Conservation (phyloP, 2,113 vertebrate genomes). For the Elanus axillaris region DNA sequence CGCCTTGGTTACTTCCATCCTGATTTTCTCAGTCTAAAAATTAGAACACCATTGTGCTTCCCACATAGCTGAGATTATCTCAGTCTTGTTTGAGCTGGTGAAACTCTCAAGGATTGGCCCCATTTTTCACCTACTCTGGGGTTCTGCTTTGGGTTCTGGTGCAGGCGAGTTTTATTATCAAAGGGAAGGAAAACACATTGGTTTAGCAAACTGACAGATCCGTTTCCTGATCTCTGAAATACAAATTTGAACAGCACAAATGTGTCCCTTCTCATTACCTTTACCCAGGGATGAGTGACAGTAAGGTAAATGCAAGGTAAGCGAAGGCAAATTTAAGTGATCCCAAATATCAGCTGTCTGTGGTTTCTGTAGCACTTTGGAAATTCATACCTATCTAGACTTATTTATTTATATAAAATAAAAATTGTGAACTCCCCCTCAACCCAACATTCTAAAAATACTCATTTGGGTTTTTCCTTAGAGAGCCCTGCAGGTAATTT, state of each 20-base stretch:
- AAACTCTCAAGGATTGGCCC: not conserved
- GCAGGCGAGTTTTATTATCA: not conserved
- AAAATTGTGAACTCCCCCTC: not conserved
- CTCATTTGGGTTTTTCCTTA: not conserved
- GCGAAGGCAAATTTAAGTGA: not conserved
- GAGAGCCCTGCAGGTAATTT: not conserved
- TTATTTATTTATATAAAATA: not conserved
- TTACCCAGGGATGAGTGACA: not conserved
- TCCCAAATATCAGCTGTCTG: not conserved
- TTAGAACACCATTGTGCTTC: not conserved
- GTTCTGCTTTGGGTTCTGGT: not conserved
- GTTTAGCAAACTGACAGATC: not conserved
- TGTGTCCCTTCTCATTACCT: not conserved
- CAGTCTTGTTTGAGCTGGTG: not conserved
- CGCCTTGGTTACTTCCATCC: not conserved
- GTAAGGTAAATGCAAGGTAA: not conserved
- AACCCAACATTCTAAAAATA: not conserved
- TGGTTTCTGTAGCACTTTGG: not conserved
- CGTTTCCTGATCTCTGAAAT: not conserved
- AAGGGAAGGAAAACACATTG: not conserved
- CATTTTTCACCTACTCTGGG: not conserved
- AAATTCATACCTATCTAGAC: not conserved
- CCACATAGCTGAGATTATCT: not conserved
- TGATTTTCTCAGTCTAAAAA: not conserved
- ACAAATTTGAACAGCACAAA: not conserved